phyloP scores from a whole-genome alignment of 2,797 vertebrate genomes.

The Kryptopterus vitreolus region DNA sequence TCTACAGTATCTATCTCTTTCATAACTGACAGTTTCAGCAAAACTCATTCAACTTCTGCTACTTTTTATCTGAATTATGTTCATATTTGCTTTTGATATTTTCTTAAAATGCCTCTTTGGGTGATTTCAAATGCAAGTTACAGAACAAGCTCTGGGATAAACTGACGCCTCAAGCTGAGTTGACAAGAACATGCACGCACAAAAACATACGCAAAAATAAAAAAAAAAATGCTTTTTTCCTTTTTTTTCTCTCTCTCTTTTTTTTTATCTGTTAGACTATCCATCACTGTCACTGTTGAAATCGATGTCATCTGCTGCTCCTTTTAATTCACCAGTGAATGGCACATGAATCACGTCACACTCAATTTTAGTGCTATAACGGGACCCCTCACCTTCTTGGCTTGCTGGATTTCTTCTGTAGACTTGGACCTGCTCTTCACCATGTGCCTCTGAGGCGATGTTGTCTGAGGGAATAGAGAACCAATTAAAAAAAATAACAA shows the following conservation, averaged over 20 bases:
- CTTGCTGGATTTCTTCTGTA: conserved; percentile 81
- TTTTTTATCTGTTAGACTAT: neutral
- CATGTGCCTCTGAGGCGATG: conserved; percentile 80
- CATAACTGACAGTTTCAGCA: neutral
- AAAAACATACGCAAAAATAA: neutral
- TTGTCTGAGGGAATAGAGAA: conserved; percentile 54
- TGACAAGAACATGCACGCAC: neutral
- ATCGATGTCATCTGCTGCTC: neutral
- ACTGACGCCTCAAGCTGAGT: too few species aligned
- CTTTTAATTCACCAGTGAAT: neutral
- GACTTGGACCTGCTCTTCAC: conserved; percentile 84
- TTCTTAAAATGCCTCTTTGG: neutral
- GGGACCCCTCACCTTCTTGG: conserved; percentile 73
- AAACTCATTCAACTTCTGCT: neutral
- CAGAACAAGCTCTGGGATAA: neutral
- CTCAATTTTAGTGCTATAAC: too few species aligned
- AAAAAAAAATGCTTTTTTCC: too few species aligned
- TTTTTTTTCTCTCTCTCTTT: neutral
- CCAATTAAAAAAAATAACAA: neutral
- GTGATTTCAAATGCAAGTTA: neutral
- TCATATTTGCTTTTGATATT: neutral
- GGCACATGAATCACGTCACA: neutral
- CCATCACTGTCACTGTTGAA: neutral
- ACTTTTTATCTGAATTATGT: neutral
- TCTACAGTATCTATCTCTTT: too few species aligned